Percentiles rank a stretch among this genome's conserved stretches.
These are phyloP conservation scores for Puffinus mauretanicus DNA, from an alignment of 2,113 vertebrate genomes.

Conservation along the genomic window DNA sequence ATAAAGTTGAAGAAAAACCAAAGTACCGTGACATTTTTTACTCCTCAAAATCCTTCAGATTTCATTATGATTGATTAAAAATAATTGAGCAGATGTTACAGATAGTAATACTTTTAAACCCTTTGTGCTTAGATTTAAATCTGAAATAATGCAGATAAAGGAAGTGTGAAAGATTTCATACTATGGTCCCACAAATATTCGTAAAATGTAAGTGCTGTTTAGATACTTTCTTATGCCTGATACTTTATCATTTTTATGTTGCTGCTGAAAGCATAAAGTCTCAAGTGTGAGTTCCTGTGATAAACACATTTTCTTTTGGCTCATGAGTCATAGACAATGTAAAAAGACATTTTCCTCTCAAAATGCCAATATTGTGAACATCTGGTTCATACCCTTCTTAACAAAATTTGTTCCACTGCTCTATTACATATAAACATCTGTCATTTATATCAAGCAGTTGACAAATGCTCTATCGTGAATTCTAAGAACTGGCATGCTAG, in stretches of 20 bases:
- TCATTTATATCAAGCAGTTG: conserved; percentile 72
- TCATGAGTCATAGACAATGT: conserved; percentile 52
- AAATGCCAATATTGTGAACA: conserved; percentile 70
- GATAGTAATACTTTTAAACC: neutral
- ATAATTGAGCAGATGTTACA: conserved; percentile 30
- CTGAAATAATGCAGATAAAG: conserved; percentile 45
- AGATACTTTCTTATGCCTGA: neutral
- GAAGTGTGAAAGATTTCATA: conserved; percentile 13
- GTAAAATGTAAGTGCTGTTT: conserved; percentile 38
- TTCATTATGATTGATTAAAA: conserved; percentile 26
- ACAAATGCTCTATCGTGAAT: conserved; percentile 58
- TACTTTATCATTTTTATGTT: conserved; percentile 59
- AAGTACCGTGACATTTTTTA: neutral
- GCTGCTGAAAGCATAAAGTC: conserved; percentile 63
- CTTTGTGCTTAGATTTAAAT: conserved; percentile 45
- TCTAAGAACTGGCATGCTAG: conserved; percentile 24
- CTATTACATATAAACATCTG: conserved; percentile 77
- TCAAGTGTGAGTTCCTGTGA: conserved; percentile 38
- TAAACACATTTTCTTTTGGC: conserved; percentile 56
- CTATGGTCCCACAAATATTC: conserved; percentile 18
- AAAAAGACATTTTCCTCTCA: conserved; percentile 63
- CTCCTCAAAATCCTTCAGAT: neutral
- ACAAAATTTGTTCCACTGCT: conserved; percentile 75
- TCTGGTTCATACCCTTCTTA: conserved; percentile 74
- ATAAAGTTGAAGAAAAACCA: neutral